Evolutionary conservation across 1,140 invertebrate species (phyloP).

Genomic region (Drosophila nigrodunni): DNA sequence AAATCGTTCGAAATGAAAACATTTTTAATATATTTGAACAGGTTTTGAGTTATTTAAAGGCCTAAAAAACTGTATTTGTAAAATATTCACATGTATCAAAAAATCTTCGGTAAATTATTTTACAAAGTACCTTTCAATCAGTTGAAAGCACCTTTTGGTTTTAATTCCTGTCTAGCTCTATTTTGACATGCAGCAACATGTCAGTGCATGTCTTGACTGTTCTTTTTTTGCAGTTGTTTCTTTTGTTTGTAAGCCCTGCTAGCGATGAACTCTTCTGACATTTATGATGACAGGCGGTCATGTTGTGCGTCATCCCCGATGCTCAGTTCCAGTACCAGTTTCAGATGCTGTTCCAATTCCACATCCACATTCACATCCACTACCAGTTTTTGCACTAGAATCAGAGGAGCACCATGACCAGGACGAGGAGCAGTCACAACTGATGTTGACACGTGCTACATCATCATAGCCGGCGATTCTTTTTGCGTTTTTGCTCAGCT

Average conservation of each 20-base stretch:
- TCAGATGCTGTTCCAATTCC: not conserved
- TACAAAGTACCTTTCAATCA: not conserved
- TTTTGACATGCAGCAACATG: slow-evolving; percentile 55
- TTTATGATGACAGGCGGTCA: slow-evolving; percentile 79
- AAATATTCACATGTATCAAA: no score
- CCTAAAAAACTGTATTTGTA: no score
- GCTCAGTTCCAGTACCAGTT: slow-evolving; percentile 2
- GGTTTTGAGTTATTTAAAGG: no score
- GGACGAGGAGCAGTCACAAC: slow-evolving; percentile 32
- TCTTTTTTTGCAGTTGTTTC: slow-evolving; percentile 16
- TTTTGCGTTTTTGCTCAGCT: slow-evolving; percentile 54
- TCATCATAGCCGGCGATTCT: slow-evolving; percentile 66
- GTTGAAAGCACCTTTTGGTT: not conserved
- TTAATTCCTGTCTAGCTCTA: slow-evolving; percentile 1
- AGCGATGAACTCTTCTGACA: slow-evolving; percentile 50
- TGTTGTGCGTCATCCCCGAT: slow-evolving; percentile 44
- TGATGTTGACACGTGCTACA: slow-evolving; percentile 82
- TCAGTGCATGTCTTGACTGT: slow-evolving; percentile 47
- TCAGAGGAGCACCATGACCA: slow-evolving; percentile 12
- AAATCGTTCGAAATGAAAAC: no score
- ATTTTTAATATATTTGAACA: no score
- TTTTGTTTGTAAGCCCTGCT: slow-evolving; percentile 17
- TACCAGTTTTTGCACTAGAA: not conserved
- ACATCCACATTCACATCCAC: not conserved
- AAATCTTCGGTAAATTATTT: not conserved